Conservation (phyloP, 2,113 vertebrate species). For the Alces alces region DNA sequence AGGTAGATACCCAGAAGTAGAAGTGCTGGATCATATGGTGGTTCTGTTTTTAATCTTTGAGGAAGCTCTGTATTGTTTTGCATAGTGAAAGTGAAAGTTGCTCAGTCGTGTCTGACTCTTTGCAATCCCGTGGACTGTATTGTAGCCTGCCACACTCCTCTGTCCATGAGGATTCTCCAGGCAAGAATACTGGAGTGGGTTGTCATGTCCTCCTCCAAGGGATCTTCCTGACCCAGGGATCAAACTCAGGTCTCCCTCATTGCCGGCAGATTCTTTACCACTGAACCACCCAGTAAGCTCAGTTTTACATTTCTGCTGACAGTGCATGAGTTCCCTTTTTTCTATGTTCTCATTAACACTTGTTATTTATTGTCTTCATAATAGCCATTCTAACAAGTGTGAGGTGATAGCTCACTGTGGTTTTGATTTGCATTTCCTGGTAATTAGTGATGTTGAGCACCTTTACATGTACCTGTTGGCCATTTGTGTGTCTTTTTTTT, state of each 20-base stretch:
- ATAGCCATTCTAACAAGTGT: background rate
- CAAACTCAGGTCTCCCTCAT: background rate
- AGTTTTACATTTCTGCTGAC: background rate
- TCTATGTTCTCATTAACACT: background rate
- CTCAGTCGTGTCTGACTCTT: background rate
- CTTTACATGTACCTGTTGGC: background rate
- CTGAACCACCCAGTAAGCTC: background rate
- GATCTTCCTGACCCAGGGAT: background rate
- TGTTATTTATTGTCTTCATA: background rate
- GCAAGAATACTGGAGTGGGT: background rate
- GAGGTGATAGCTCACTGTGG: background rate
- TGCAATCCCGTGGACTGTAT: background rate
- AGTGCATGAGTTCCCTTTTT: background rate
- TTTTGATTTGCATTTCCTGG: background rate
- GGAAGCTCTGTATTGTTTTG: background rate
- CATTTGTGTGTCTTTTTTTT: background rate
- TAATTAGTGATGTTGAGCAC: background rate
- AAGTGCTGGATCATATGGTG: background rate
- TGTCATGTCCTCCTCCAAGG: background rate
- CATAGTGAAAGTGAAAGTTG: background rate
- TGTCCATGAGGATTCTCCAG: background rate
- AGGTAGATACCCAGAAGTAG: background rate
- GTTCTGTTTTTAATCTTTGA: background rate
- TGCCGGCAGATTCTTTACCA: background rate
- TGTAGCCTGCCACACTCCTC: rapidly evolving